Base-by-base conservation (phyloP, 2,888 invertebrate species). In the Coecobrya sp. region DNA sequence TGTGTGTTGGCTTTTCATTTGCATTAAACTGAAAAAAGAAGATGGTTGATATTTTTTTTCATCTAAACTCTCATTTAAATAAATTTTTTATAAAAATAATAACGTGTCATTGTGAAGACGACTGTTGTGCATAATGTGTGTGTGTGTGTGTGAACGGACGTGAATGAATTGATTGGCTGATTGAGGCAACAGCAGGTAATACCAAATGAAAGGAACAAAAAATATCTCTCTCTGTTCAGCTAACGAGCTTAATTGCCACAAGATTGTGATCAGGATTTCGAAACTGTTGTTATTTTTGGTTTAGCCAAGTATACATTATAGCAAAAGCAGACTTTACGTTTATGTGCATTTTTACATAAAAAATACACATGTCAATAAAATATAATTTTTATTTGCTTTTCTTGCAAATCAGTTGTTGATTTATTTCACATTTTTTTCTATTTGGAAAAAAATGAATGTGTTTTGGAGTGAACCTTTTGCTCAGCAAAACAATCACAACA, bases 201-300 rank as follows among this genome's bases (percentile, higher is more conserved):
- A 62, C 52, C 52, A 59, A 59, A 22, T n/a, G 62, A 22, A 68
- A 68, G 36, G 68, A 22, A 25, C n/a, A 59, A 19, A 25, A n/a
- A 59, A 19, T 1, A n/a, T 55, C 19, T 55, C 16, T 22, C n/a
- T 62, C n/a, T 62, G 22, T 25, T 22, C 11, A 11, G 19, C 49
- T 76, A 76, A 76, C 76, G 49, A 76, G 76, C 79, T 79, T 52
- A 79, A 79, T 79, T 79, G 79, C 52, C 52, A 79, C 52, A 79
- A 79, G 79, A 79, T 52, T 52, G 52, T 25, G 52, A 79, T 52
- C 79, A 22, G 42, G 22, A 73, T 36, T 73, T 73, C 36, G 22
- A 42, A 16, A 55, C n/a, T 55, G 19, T 55, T 19, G 19, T 55
- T 55, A 55, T 55, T 55, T 55, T 55, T 5, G 16, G 55, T 55